Conservation (phyloP, 37 sponge, comb jelly and placozoan species). For the Bolinopsis microptera region DNA sequence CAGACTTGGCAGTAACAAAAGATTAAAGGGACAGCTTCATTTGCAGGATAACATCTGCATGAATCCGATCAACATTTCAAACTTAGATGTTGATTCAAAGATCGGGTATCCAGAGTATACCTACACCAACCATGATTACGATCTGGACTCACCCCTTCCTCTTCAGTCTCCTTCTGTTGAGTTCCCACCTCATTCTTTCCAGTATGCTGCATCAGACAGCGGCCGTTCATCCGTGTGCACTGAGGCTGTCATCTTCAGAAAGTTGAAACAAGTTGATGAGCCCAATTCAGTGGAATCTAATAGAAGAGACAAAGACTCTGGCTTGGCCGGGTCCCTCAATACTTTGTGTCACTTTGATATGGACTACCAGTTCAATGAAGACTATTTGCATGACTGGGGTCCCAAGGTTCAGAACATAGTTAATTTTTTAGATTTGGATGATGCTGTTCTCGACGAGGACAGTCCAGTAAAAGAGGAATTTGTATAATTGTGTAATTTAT, state of each 20-base stretch:
- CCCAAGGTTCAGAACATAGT: slow-evolving; percentile 52
- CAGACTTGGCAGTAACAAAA: background rate
- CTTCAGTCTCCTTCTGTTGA: background rate
- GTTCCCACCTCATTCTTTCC: background rate
- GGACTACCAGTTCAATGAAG: background rate
- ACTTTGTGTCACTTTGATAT: slow-evolving; percentile 56
- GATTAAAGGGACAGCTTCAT: background rate
- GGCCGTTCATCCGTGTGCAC: slow-evolving; percentile 44
- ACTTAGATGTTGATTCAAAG: background rate
- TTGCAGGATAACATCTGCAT: slow-evolving; percentile 23
- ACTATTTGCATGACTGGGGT: slow-evolving; percentile 52
- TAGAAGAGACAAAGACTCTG: slow-evolving; percentile 48
- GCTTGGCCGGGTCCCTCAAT: slow-evolving; percentile 29
- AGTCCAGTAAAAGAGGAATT: slow-evolving; percentile 47
- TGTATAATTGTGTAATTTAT: slow-evolving; percentile 3
- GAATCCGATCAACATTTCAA: slow-evolving; percentile 43
- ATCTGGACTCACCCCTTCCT: slow-evolving; percentile 45
- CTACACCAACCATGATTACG: slow-evolving; percentile 49
- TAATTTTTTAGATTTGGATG: slow-evolving; percentile 33
- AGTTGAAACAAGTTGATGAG: slow-evolving; percentile 46
- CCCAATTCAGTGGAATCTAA: background rate
- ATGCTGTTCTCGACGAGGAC: background rate
- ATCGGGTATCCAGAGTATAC: background rate
- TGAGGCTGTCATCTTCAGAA: slow-evolving; percentile 54
- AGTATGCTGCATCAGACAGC: slow-evolving; percentile 60